Evolutionary conservation across 2,888 invertebrate genomes (phyloP).

Genomic region (Antitype chi): DNA sequence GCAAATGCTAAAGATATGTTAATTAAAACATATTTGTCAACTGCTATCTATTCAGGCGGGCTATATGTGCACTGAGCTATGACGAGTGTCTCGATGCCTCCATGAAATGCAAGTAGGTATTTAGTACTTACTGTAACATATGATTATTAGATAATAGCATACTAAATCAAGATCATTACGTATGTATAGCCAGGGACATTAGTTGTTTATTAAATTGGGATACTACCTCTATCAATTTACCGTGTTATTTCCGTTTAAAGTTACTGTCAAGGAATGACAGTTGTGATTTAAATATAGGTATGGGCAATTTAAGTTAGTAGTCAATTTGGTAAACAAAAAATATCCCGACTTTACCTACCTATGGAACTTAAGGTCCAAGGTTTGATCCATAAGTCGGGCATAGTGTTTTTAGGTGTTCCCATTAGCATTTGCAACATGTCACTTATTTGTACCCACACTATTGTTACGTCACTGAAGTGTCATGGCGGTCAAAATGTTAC

Average conservation of each 20-base stretch:
- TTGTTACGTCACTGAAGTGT: too few species aligned
- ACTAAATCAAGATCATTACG: constrained; percentile 1
- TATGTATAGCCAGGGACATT: not conserved
- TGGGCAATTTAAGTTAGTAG: too few species aligned
- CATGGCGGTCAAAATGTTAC: too few species aligned
- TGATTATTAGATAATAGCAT: not conserved
- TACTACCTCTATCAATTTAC: not conserved
- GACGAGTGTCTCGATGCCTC: not conserved
- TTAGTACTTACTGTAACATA: constrained; percentile 5
- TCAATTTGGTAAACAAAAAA: too few species aligned
- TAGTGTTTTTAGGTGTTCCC: not conserved
- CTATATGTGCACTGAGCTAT: constrained; percentile 38
- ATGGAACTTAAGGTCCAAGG: not conserved
- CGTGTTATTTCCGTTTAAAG: not conserved
- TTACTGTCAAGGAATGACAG: not conserved
- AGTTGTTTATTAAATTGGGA: not conserved
- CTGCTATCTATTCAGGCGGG: constrained; percentile 35
- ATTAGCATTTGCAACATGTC: not conserved
- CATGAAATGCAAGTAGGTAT: constrained; percentile 1
- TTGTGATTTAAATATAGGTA: not conserved
- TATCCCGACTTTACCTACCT: too few species aligned
- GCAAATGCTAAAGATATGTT: constrained; percentile 43
- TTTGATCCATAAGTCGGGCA: not conserved
- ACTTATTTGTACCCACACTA: too few species aligned
- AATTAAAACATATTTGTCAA: constrained; percentile 64